Evolutionary conservation across 1,140 invertebrate genomes (phyloP).

Genomic region (Aphidius ervi): DNA sequence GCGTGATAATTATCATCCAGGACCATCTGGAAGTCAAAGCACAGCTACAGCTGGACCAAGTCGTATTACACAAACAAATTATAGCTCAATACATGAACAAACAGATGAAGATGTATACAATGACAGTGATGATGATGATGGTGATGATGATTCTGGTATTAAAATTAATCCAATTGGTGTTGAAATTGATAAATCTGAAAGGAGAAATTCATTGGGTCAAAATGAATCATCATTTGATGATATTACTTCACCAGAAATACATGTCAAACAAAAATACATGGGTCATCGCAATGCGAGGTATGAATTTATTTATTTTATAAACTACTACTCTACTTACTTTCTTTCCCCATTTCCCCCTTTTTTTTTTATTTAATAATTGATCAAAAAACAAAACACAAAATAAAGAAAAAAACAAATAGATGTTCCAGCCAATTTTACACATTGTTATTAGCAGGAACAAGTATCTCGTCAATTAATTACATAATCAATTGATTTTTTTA

Average conservation of each 20-base stretch:
- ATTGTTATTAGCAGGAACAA: too few relatives aligned
- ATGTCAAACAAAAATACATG: slow-evolving; percentile 67
- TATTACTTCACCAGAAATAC: slow-evolving; percentile 41
- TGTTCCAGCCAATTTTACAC: too few relatives aligned
- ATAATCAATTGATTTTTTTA: too few relatives aligned
- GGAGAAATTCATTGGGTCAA: slow-evolving; percentile 28
- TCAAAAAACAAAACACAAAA: too few relatives aligned
- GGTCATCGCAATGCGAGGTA: slow-evolving; percentile 82
- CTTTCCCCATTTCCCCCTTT: too few relatives aligned
- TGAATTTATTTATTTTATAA: slow-evolving; percentile 18
- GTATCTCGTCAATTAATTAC: too few relatives aligned
- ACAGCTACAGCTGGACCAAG: slow-evolving; percentile 34
- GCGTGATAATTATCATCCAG: slow-evolving; percentile 41
- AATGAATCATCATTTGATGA: slow-evolving; percentile 34
- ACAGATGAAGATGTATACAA: slow-evolving; percentile 45
- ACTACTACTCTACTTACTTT: too few relatives aligned
- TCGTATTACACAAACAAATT: slow-evolving; percentile 27
- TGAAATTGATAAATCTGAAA: slow-evolving; percentile 43
- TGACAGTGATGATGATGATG: slow-evolving; percentile 50
- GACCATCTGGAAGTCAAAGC: slow-evolving; percentile 32
- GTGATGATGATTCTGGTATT: slow-evolving; percentile 4
- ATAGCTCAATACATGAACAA: slow-evolving; percentile 26
- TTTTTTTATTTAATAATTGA: too few relatives aligned
- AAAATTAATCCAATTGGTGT: slow-evolving; percentile 39
- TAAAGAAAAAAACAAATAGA: too few relatives aligned